Evolutionary conservation across 2,888 invertebrate genomes (phyloP).

Genomic region (Noctua pronuba): DNA sequence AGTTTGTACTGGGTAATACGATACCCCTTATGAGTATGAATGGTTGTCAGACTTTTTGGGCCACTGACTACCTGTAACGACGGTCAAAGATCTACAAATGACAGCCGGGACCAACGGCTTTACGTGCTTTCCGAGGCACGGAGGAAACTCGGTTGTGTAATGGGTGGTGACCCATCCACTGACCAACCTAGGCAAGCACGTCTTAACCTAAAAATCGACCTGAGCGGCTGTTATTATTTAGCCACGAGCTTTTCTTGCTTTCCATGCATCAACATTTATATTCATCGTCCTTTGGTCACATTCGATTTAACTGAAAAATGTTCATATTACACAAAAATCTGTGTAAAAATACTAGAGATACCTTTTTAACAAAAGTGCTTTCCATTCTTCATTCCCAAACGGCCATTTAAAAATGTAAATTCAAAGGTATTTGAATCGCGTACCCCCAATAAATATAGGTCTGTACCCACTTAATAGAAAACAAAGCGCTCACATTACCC

Average conservation of each 20-base stretch:
- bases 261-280: neutral
- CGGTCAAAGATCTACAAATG: no score
- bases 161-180: no score
- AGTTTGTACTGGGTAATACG: no score
- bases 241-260: neutral
- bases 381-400: constrained; percentile 24
- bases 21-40: no score
- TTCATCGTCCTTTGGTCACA: neutral
- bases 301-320: neutral
- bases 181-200: no score
- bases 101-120: no score
- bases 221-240: no score
- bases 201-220: no score
- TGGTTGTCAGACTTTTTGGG: no score
- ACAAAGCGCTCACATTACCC: constrained; percentile 52
- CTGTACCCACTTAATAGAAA: constrained; percentile 57
- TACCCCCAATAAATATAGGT: constrained; percentile 50
- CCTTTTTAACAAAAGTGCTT: constrained; percentile 8
- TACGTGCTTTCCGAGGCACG: no score
- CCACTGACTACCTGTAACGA: no score
- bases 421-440: constrained; percentile 42
- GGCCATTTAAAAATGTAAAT: constrained; percentile 50
- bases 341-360: neutral
- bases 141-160: no score
- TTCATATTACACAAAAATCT: constrained; percentile 5